Base-by-base conservation (phyloP, 2,797 vertebrate genomes). In the Melanogrammus aeglefinus region DNA sequence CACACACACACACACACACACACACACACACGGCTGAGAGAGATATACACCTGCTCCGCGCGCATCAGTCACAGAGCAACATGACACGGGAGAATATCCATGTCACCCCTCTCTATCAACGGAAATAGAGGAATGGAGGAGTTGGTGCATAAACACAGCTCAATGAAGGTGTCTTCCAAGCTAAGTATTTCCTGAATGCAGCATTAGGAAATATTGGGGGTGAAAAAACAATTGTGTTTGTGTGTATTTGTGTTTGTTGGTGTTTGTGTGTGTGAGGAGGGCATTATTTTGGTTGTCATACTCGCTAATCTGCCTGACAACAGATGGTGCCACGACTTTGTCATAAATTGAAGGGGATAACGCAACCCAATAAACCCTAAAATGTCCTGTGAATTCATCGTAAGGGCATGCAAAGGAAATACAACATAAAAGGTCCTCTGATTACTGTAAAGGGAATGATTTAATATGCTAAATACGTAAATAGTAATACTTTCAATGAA, bases 1-100 rank as follows among this genome's bases (percentile, higher is more conserved):
- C 73, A 80, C 78, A 84, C 77, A 83, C 73, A 79, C 72, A 77
- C 78, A 82, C 80, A 73, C 39, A 21, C 74, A 72, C 29, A 63
- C 57, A 63, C 57, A 63, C 57, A 63, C 57, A 63, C 4, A 4
- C 1, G n/a, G 57, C 57, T n/a, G 57, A 63, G 57, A 63, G 21
- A 63, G 57, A 63, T 63, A 63, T 24, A 63, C 57, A 63, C 57
- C 57, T 63, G 57, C 57, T 63, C 57, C 1, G 21, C 21, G 57
- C 7, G 21, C 57, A 63, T 63, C 57, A 63, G 57, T 63, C 57
- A 63, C 57, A n/a, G 57, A 63, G 57, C 21, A 63, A 63, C 57
- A n/a, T 63, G 57, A 63, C 57, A 63, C 57, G 21, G 1, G 57
- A 63, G 21, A 63, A 13, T 24, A 63, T 63, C 21, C 21, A 13